These are phyloP conservation scores for Apistogramma diplotaenia DNA, from an alignment of 2,113 vertebrate genomes.

Conservation along the genomic window DNA sequence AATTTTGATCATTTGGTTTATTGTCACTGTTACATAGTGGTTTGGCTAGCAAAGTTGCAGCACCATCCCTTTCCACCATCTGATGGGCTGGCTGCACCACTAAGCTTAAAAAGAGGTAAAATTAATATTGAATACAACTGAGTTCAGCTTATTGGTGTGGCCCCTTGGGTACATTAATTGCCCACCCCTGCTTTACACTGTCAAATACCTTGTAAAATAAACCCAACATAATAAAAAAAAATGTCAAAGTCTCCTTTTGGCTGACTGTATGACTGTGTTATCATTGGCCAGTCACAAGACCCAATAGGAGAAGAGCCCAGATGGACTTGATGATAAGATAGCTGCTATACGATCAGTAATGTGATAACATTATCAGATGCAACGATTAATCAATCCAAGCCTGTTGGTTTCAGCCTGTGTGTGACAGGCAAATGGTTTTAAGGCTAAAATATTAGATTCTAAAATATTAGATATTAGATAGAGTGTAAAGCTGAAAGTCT, in stretches of 20 bases:
- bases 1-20: not conserved
- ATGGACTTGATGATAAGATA: constrained; percentile 4
- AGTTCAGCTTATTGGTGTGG: not conserved
- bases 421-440: not conserved
- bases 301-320: not conserved
- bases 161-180: too few relatives aligned
- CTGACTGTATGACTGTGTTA: not conserved
- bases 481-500: not conserved
- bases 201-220: not conserved
- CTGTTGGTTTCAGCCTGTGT: not conserved
- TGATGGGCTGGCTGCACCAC: not conserved
- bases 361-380: not conserved
- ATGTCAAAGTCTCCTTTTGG: constrained; percentile 16
- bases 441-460: not conserved
- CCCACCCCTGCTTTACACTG: not conserved
- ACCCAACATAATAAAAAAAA: constrained; percentile 11
- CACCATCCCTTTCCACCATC: fast-evolving
- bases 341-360: not conserved
- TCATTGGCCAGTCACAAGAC: constrained; percentile 9
- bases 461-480: not conserved
- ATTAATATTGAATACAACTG: too few relatives aligned
- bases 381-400: not conserved
- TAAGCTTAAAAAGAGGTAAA: not conserved
- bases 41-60: not conserved
- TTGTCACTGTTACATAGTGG: too few relatives aligned